phyloP scores from a whole-genome alignment of 2,797 vertebrate genomes.

The Rhodeus uyekii region DNA sequence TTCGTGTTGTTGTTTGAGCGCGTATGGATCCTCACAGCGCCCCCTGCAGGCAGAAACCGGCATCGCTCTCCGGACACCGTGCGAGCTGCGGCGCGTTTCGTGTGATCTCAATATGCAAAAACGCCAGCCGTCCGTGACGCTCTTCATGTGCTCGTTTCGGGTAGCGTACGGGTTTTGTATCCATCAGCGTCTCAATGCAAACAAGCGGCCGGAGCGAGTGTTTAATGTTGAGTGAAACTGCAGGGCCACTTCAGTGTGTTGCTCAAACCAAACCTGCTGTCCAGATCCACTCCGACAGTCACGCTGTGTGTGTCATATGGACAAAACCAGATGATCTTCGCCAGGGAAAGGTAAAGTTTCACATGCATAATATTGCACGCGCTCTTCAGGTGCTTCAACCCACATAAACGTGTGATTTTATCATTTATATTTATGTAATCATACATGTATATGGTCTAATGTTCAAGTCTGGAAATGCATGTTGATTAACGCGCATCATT shows the following conservation, averaged over 20 bases:
- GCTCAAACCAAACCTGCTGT: conserved; percentile 33
- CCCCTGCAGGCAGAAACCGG: background rate
- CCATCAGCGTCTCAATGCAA: background rate
- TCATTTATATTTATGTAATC: background rate
- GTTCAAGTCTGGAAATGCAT: background rate
- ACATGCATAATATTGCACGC: background rate
- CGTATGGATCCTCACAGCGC: background rate
- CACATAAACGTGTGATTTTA: background rate
- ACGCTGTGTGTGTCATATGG: conserved; percentile 27
- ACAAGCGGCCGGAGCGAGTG: background rate
- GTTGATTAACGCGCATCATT: conserved; percentile 1
- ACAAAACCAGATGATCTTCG: conserved; percentile 28
- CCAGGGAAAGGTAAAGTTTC: conserved; percentile 52
- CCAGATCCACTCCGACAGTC: conserved; percentile 13
- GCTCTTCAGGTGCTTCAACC: background rate
- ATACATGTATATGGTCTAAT: background rate
- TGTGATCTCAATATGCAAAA: conserved; percentile 51
- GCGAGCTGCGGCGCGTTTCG: conserved; percentile 54
- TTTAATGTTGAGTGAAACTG: background rate
- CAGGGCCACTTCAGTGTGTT: background rate
- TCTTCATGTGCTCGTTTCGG: conserved; percentile 15
- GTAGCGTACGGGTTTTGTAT: conserved; percentile 1
- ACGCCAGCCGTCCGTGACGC: conserved; percentile 24
- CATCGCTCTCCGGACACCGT: background rate
- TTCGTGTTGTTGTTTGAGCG: background rate